These are phyloP conservation scores for Pterois miles DNA, from an alignment of 2,797 vertebrate genomes.

Conservation along the genomic window DNA sequence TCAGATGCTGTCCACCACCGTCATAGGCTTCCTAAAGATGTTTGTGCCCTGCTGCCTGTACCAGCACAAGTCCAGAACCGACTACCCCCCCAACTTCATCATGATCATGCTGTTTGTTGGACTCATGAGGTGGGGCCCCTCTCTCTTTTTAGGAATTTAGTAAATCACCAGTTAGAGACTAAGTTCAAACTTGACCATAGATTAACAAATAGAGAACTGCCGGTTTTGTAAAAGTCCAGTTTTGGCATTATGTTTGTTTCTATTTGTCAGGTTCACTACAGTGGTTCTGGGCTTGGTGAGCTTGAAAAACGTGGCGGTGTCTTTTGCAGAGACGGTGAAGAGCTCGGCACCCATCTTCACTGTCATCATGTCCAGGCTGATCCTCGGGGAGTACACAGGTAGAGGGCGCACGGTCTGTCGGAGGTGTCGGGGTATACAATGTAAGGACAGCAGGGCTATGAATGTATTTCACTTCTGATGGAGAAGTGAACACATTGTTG, in stretches of 20 bases:
- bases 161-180: neutral
- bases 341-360: slow-evolving; percentile 98
- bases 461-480: neutral
- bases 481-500: neutral
- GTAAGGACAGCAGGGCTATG: no score
- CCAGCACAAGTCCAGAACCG: slow-evolving; percentile 90
- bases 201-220: neutral
- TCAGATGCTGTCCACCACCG: slow-evolving; percentile 95
- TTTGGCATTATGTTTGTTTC: neutral
- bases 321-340: slow-evolving; percentile 97
- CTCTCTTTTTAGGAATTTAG: neutral
- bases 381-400: slow-evolving; percentile 96
- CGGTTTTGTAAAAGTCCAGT: neutral
- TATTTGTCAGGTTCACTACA: slow-evolving; percentile 87
- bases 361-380: slow-evolving; percentile 96
- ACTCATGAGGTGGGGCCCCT: slow-evolving; percentile 88
- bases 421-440: neutral
- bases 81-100: slow-evolving; percentile 93
- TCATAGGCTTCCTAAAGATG: slow-evolving; percentile 93
- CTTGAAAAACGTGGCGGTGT: slow-evolving; percentile 96
- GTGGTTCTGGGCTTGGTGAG: slow-evolving; percentile 96
- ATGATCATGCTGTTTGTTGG: slow-evolving; percentile 98
- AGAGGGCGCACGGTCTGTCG: neutral
- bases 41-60: slow-evolving; percentile 94
- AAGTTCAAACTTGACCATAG: neutral